Base-by-base conservation (phyloP, 2,797 vertebrate species). In the Phrynocephalus forsythii region DNA sequence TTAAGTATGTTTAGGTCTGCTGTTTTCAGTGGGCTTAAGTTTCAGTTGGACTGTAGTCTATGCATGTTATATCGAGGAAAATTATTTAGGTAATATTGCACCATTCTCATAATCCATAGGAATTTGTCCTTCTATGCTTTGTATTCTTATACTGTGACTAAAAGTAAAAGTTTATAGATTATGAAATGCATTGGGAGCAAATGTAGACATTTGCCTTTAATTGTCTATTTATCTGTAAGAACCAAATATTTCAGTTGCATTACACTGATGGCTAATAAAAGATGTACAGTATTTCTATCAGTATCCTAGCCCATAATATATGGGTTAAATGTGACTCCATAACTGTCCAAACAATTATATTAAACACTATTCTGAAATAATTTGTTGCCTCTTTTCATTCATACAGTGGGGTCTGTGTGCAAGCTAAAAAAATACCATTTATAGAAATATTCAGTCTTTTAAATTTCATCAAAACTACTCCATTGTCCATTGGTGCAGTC, bases 311-410 rank as follows among this genome's bases (percentile, higher is more conserved):
- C 92, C 91, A 91, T 87, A 87, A 94, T 88, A 60, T 83, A 38
- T 93, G 92, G 86, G 91, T 79, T 93, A 38, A 88, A 83, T 93
- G 93, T 96, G 94, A 94, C 93, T 95, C 93, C 28, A 85, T 95
- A 90, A 91, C 93, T 95, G 82, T 94, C 89, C 90, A 95, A 56
- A 94, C 44, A 77, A 90, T 90, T 92, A 24, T 93, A 97, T 96
- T 97, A 96, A 96, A 94, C 93, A 24, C 93, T 94, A 63, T 91
- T 93, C 91, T 93, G 76, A 28, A 94, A 95, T 93, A 94, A 93
- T 82, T 68, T 86, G 26, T 67, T 90, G 20, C 87, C 26, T 81
- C 89, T 90, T 92, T n/a, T 91, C 89, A 63, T 10, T 88, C 33
- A 1, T 6, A 77, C 52, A 76, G 68, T 69, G 30, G 38, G 84